Evolutionary conservation across 2,888 invertebrate genomes (phyloP).

Genomic region (Nomada ferruginata): DNA sequence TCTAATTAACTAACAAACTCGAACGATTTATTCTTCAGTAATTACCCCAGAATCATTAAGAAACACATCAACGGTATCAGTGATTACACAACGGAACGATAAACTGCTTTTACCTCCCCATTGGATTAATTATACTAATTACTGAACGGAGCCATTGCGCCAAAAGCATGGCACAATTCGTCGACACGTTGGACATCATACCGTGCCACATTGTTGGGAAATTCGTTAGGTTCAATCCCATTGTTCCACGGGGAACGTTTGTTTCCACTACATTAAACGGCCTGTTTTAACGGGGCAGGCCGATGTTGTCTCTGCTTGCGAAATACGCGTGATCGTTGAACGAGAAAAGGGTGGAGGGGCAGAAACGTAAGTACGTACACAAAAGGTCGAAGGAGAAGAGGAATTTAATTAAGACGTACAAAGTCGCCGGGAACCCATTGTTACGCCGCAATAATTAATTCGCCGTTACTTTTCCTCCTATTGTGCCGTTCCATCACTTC

Average conservation of each 20-base stretch:
- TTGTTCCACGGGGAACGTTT: slow-evolving; percentile 13
- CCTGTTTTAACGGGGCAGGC: neutral
- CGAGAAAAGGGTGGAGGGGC: neutral
- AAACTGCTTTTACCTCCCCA: neutral
- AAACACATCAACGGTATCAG: neutral
- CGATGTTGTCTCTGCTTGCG: slow-evolving; percentile 7
- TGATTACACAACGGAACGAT: neutral
- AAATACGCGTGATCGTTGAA: slow-evolving; percentile 29
- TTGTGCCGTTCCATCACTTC: neutral
- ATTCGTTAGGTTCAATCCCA: slow-evolving; percentile 6
- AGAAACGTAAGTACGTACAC: slow-evolving; percentile 2
- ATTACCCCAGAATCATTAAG: too few relatives aligned
- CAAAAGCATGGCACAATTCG: neutral
- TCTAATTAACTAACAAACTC: too few relatives aligned
- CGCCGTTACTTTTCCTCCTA: slow-evolving; percentile 44
- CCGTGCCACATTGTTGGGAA: slow-evolving; percentile 12
- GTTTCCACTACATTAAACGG: slow-evolving; percentile 18
- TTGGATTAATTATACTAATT: slow-evolving; percentile 18
- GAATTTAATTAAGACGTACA: slow-evolving; percentile 65
- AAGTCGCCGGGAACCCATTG: slow-evolving; percentile 54
- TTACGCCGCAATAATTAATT: slow-evolving; percentile 67
- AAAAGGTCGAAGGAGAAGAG: slow-evolving; percentile 35
- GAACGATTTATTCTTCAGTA: too few relatives aligned
- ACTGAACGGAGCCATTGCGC: neutral
- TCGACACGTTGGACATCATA: neutral